Percentiles rank a stretch among this genome's conserved stretches.
These are phyloP conservation scores for Halcyon chelicuti DNA, from an alignment of 2,797 vertebrate species.

Conservation along the genomic window DNA sequence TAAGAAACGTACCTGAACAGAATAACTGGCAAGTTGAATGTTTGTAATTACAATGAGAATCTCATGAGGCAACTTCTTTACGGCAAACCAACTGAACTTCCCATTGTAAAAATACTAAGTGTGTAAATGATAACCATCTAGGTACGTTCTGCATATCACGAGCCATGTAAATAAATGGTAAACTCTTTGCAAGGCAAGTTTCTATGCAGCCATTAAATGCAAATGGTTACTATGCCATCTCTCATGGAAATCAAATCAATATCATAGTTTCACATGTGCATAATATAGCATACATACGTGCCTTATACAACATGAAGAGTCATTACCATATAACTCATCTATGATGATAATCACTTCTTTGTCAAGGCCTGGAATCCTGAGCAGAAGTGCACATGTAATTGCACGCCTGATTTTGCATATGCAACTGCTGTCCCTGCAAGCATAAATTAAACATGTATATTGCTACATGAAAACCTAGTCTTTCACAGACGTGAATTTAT, in stretches of 20 bases:
- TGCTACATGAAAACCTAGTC: constrained; percentile 41
- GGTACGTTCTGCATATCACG: neutral
- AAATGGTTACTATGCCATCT: constrained; percentile 43
- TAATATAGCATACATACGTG: constrained; percentile 58
- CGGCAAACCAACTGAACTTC: neutral
- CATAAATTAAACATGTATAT: constrained; percentile 53
- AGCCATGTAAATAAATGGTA: neutral
- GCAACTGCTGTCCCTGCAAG: constrained; percentile 54
- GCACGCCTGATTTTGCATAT: constrained; percentile 44
- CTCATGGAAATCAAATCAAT: constrained; percentile 47
- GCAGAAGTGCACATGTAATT: constrained; percentile 41
- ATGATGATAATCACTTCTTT: constrained; percentile 47
- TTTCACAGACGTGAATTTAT: constrained; percentile 24
- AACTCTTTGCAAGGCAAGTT: neutral
- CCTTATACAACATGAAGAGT: constrained; percentile 48
- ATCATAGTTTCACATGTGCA: constrained; percentile 31
- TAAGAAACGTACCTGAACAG: neutral
- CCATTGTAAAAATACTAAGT: neutral
- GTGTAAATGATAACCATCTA: neutral
- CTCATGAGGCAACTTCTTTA: neutral
- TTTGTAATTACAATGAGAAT: neutral
- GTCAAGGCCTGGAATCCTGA: constrained; percentile 48
- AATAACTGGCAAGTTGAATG: neutral
- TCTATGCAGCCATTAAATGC: constrained; percentile 7
- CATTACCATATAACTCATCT: constrained; percentile 42